Conservation (phyloP, 2,797 vertebrate genomes). For the Echiichthys vipera region DNA sequence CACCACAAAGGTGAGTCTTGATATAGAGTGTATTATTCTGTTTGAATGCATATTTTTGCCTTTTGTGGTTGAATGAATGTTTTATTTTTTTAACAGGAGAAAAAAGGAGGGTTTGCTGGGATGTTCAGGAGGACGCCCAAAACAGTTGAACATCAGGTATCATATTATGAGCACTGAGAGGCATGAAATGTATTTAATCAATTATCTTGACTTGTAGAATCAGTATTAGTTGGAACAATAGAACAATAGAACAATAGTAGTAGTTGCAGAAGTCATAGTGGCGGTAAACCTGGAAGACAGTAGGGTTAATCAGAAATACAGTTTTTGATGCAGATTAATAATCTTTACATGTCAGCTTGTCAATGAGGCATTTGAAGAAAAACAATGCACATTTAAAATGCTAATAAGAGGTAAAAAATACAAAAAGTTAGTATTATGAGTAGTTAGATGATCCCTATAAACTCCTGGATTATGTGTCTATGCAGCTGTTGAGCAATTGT, state of each 20-base stretch:
- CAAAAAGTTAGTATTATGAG: not conserved
- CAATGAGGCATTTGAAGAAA: not conserved
- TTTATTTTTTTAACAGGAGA: slow-evolving; percentile 48
- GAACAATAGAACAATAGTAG: not conserved
- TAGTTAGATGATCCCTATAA: not conserved
- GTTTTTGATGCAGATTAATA: not conserved
- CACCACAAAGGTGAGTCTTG: slow-evolving; percentile 51
- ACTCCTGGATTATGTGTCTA: not conserved
- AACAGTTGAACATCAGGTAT: slow-evolving; percentile 66
- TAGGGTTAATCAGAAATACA: not conserved
- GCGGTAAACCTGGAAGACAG: no score
- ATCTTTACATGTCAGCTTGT: not conserved
- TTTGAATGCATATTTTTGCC: accelerated
- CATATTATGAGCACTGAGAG: not conserved
- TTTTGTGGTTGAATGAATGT: not conserved
- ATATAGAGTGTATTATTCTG: accelerated
- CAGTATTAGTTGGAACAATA: not conserved
- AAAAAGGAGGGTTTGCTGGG: slow-evolving; percentile 54
- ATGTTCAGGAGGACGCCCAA: slow-evolving; percentile 66
- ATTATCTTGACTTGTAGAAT: not conserved
- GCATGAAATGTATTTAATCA: not conserved
- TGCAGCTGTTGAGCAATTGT: not conserved
- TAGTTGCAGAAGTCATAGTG: no score
- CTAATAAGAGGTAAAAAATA: not conserved
- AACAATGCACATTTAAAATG: not conserved